Evolutionary conservation across 2,113 vertebrate species (phyloP), one percentile per base, ranked within the genome.

Genomic region (Lynx canadensis): DNA sequence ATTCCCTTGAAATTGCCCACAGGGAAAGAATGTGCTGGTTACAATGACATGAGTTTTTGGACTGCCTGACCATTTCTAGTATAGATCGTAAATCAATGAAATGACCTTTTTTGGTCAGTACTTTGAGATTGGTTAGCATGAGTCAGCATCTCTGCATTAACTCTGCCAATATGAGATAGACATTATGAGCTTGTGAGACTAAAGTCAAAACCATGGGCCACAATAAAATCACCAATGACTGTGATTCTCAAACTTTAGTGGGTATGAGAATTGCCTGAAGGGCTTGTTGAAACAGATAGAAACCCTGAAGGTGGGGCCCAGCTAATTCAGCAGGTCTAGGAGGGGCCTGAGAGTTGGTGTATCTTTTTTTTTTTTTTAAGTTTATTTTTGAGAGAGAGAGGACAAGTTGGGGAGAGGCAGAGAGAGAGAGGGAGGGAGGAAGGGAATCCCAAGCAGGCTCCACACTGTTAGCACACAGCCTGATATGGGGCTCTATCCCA

Each of bases 1-100:
- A 94, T 85, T n/a, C 80, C 50, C 41, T 19, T 69, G 71, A 93
- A 95, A 89, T 69, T 93, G 38, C 33, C 89, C 23, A 68, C 25
- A 73, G 38, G 27, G 1, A 86, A 36, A 82, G 23, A 79, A 92
- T 36, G 48, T 57, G 45, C 86, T 84, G 15, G 19, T 83, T 79
- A 94, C 11, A 48, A 57, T 66, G 10, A 65, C 45, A 23, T n/a
- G 12, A 48, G 63, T 71, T 93, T 96, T 71, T 90, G 41, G 31
- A 78, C 31, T 86, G 10, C 36, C 78, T 66, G 15, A 63, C 2
- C 21, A 82, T 33, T 71, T 87, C 68, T 78, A 69, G 41, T 79
- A 93, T 93, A 57, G 48, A 73, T 41, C 25, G 2, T 52, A 79
- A 95, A 48, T 73, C 68, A 94, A 27, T 83, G 13, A 83, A 91